phyloP scores from a whole-genome alignment of 2,797 vertebrate genomes.

The Macropus fuliginosus region DNA sequence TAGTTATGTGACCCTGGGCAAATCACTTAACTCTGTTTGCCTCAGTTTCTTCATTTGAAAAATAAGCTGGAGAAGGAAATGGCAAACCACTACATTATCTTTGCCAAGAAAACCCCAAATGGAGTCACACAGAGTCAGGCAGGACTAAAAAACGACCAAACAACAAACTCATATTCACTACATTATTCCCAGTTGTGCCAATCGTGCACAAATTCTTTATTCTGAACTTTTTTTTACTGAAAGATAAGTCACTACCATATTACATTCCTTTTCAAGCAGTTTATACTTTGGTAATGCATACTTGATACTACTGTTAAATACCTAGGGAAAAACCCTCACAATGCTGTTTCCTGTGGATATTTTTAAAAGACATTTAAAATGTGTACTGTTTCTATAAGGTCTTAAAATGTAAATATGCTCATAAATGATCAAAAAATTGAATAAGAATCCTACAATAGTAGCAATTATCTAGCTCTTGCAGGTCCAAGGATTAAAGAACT shows the following conservation, averaged over 20 bases:
- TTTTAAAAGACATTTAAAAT: constrained; percentile 18
- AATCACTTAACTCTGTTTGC: background rate
- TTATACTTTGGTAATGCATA: background rate
- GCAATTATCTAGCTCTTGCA: background rate
- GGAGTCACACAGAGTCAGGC: background rate
- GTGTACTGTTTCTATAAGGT: background rate
- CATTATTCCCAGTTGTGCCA: background rate
- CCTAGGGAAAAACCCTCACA: background rate
- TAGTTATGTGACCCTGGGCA: background rate
- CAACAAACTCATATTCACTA: background rate
- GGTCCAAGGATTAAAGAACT: constrained; percentile 4
- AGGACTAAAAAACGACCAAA: background rate
- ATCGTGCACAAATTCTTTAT: background rate
- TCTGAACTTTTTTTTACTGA: constrained; percentile 10
- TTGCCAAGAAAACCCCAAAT: background rate
- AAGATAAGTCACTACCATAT: background rate
- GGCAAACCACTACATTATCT: background rate
- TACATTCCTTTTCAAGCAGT: constrained; percentile 39
- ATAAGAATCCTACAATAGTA: constrained; percentile 31
- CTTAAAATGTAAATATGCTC: constrained; percentile 29
- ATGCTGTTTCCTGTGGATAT: constrained; percentile 16
- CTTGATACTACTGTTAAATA: constrained; percentile 8
- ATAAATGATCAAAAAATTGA: background rate
- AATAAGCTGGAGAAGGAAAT: background rate
- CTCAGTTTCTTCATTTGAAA: background rate